A percentile compares a stretch with the other conserved stretches of the same genome.
phyloP scores from a whole-genome alignment of 1,140 invertebrate genomes.

The Colletes gigas region DNA sequence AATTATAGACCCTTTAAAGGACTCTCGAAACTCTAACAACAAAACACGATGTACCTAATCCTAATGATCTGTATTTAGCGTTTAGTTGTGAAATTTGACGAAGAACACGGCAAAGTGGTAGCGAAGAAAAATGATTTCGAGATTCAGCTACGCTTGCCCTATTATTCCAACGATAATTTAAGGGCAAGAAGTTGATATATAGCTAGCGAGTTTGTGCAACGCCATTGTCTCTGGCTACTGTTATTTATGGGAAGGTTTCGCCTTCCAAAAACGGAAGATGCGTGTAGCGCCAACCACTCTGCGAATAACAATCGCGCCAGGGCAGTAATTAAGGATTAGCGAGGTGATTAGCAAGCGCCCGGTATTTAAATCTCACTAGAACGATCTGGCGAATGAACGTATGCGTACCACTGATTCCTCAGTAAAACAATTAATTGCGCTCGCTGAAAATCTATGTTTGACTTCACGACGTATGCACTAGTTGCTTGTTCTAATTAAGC shows the following conservation, averaged over 20 bases:
- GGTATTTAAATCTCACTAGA: conserved; percentile 63
- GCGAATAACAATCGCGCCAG: conserved; percentile 57
- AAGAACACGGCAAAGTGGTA: background rate
- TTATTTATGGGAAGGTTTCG: conserved; percentile 61
- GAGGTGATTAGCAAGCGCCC: conserved; percentile 59
- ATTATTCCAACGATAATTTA: conserved; percentile 65
- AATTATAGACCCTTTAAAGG: background rate
- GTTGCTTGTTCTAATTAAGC: background rate
- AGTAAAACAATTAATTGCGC: conserved; percentile 47
- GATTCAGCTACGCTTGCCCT: conserved; percentile 36
- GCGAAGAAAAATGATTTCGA: conserved; percentile 48
- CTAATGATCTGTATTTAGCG: conserved; percentile 17
- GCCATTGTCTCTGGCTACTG: conserved; percentile 53
- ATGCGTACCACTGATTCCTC: conserved; percentile 4
- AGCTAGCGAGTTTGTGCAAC: conserved; percentile 50
- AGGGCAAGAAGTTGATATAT: conserved; percentile 53
- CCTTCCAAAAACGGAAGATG: conserved; percentile 61
- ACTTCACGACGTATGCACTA: background rate
- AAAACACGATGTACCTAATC: conserved; percentile 11
- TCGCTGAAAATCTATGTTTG: background rate
- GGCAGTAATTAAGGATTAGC: conserved; percentile 67
- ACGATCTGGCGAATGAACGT: conserved; percentile 33
- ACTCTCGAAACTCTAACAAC: background rate
- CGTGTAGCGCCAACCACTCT: conserved; percentile 33
- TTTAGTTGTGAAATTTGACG: conserved; percentile 24